Conservation (phyloP, 2,888 invertebrate genomes). For the Heliconius hortense region DNA sequence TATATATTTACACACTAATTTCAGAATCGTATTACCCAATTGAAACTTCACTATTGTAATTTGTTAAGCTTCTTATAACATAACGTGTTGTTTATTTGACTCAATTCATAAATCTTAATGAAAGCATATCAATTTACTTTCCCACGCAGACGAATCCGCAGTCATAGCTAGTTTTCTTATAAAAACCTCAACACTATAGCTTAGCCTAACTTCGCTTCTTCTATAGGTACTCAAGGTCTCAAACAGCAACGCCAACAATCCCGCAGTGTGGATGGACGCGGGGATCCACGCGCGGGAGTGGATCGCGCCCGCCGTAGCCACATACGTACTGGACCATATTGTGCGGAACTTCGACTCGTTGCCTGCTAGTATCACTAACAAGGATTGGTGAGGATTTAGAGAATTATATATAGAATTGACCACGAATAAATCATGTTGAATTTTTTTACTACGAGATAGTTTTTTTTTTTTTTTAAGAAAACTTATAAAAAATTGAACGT, state of each 20-base stretch:
- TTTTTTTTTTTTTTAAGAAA: too few relatives aligned
- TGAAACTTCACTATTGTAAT: too few relatives aligned
- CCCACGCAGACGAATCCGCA: not conserved
- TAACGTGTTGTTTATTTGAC: too few relatives aligned
- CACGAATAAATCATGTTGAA: too few relatives aligned
- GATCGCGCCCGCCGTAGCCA: constrained; percentile 91
- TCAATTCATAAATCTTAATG: too few relatives aligned
- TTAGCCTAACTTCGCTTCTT: not conserved
- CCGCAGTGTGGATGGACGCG: constrained; percentile 88
- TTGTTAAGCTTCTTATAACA: too few relatives aligned
- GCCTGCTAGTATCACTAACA: constrained; percentile 86
- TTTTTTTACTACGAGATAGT: too few relatives aligned
- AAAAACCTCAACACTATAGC: not conserved
- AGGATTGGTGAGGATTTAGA: constrained; percentile 85
- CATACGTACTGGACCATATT: constrained; percentile 87
- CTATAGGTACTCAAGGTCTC: constrained; percentile 83
- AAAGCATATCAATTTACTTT: too few relatives aligned
- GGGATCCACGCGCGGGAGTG: constrained; percentile 96
- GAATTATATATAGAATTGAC: too few relatives aligned
- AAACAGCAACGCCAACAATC: constrained; percentile 84
- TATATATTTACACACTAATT: too few relatives aligned
- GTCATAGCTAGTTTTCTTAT: not conserved
- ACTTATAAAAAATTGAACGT: too few relatives aligned
- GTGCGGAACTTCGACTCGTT: constrained; percentile 85
- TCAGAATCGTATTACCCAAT: too few relatives aligned